Percentiles rank a stretch among this genome's conserved stretches.
phyloP scores from a whole-genome alignment of 2,797 vertebrate species.

The Neoniphon sammara region DNA sequence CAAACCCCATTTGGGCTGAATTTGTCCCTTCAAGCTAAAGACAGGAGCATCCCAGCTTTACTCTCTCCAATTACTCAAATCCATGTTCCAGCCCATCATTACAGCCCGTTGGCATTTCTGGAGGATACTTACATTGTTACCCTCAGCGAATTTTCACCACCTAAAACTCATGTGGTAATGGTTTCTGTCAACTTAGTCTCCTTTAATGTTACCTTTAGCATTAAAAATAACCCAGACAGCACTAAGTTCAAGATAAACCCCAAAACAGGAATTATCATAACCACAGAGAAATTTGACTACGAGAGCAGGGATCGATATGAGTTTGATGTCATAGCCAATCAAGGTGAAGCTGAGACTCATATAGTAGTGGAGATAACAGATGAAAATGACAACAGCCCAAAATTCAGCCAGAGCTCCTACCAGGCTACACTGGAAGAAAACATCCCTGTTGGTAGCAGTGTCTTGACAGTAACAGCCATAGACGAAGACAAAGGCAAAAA shows the following conservation, averaged over 20 bases:
- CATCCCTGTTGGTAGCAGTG: constrained; percentile 86
- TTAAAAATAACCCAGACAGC: constrained; percentile 85
- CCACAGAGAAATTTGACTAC: constrained; percentile 85
- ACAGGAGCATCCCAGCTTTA: constrained; percentile 82
- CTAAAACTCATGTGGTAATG: constrained; percentile 86
- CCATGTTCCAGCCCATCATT: constrained; percentile 84
- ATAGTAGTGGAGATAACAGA: constrained; percentile 87
- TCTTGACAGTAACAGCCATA: constrained; percentile 87
- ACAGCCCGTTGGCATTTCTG: constrained; percentile 84
- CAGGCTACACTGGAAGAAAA: constrained; percentile 89
- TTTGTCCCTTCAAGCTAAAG: constrained; percentile 92
- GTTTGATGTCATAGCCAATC: constrained; percentile 85
- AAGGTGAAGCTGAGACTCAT: constrained; percentile 80
- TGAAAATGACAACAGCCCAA: constrained; percentile 92
- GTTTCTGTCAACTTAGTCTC: constrained; percentile 79
- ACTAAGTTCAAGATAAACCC: constrained; percentile 88
- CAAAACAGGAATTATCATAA: constrained; percentile 90
- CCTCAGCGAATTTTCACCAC: constrained; percentile 91
- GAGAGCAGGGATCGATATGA: constrained; percentile 86
- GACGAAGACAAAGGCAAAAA: constrained; percentile 89
- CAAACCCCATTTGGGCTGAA: constrained; percentile 89
- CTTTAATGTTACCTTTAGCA: constrained; percentile 85
- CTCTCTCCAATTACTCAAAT: constrained; percentile 84
- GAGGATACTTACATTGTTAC: constrained; percentile 85
- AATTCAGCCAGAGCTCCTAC: constrained; percentile 86